A percentile compares a stretch with the other conserved stretches of the same genome.
Evolutionary conservation across 1,140 invertebrate species (phyloP).

Genomic region (Drosophila arawakana): DNA sequence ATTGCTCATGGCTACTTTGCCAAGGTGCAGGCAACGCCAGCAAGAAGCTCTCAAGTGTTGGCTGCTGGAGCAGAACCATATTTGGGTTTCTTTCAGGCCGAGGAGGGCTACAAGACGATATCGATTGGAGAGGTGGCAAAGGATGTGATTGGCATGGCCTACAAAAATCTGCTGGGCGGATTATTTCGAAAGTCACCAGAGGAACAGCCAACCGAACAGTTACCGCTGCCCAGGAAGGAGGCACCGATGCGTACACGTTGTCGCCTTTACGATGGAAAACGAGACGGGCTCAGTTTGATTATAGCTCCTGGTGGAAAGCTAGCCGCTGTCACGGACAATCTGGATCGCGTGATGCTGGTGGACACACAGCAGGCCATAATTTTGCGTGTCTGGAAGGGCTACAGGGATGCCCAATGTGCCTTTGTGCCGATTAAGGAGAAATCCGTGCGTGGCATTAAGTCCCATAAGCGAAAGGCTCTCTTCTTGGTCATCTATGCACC

Average conservation of each 20-base stretch:
- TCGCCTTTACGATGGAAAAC: slow-evolving; percentile 92
- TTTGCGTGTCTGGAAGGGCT: slow-evolving; percentile 96
- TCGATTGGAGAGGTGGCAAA: slow-evolving; percentile 93
- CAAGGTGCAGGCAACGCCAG: slow-evolving; percentile 90
- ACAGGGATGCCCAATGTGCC: slow-evolving; percentile 95
- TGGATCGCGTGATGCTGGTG: slow-evolving; percentile 94
- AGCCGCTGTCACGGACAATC: slow-evolving; percentile 92
- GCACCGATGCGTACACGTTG: slow-evolving; percentile 90
- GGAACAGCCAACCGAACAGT: slow-evolving; percentile 38
- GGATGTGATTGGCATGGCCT: slow-evolving; percentile 94
- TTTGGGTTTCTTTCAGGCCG: slow-evolving; percentile 94
- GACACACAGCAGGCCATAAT: slow-evolving; percentile 92
- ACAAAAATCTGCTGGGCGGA: slow-evolving; percentile 73
- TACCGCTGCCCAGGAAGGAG: slow-evolving; percentile 85
- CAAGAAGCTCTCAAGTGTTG: slow-evolving; percentile 91
- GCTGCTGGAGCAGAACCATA: slow-evolving; percentile 93
- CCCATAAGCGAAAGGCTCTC: slow-evolving; percentile 86
- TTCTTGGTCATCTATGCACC: slow-evolving; percentile 95
- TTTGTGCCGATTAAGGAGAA: slow-evolving; percentile 88
- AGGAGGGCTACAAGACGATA: slow-evolving; percentile 92
- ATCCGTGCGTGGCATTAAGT: slow-evolving; percentile 77
- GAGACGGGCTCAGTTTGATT: slow-evolving; percentile 89
- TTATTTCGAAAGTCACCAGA: slow-evolving; percentile 60
- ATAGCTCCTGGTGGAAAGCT: slow-evolving; percentile 92
- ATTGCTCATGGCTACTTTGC: slow-evolving; percentile 72